Evolutionary conservation across 2,888 invertebrate species (phyloP).

Genomic region (Saturnia japonica): DNA sequence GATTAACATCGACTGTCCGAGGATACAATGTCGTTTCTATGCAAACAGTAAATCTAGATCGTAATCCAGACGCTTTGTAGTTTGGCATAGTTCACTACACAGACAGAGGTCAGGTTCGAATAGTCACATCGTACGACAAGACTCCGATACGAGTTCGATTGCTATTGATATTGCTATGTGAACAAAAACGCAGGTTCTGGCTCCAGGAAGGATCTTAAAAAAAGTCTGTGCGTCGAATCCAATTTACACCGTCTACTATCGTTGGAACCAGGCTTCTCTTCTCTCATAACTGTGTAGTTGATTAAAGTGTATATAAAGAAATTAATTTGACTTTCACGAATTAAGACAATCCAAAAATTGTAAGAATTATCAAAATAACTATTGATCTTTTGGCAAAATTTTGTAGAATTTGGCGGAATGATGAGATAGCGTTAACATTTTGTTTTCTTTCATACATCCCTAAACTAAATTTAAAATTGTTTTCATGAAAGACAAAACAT

Average conservation of each 20-base stretch:
- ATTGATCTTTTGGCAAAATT: too few relatives aligned
- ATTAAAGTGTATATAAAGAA: too few relatives aligned
- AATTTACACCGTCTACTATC: not conserved
- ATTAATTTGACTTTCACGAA: too few relatives aligned
- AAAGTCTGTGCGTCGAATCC: not conserved
- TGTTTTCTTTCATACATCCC: too few relatives aligned
- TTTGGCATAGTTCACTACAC: not conserved
- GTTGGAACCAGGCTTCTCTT: not conserved
- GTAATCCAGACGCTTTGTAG: not conserved
- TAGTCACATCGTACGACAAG: not conserved
- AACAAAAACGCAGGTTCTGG: not conserved
- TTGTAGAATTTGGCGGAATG: too few relatives aligned
- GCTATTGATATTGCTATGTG: not conserved
- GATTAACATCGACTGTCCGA: not conserved
- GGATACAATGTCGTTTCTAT: not conserved
- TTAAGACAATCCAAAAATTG: too few relatives aligned
- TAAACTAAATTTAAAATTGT: too few relatives aligned
- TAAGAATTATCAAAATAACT: too few relatives aligned
- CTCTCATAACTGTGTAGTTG: too few relatives aligned
- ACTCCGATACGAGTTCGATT: not conserved
- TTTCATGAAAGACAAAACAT: too few relatives aligned
- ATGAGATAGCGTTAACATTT: too few relatives aligned
- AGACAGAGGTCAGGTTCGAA: not conserved
- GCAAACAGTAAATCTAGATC: slow-evolving; percentile 2
- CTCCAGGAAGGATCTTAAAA: not conserved